Evolutionary conservation across 2,888 invertebrate species (phyloP).

Genomic region (Dynastes grantii): DNA sequence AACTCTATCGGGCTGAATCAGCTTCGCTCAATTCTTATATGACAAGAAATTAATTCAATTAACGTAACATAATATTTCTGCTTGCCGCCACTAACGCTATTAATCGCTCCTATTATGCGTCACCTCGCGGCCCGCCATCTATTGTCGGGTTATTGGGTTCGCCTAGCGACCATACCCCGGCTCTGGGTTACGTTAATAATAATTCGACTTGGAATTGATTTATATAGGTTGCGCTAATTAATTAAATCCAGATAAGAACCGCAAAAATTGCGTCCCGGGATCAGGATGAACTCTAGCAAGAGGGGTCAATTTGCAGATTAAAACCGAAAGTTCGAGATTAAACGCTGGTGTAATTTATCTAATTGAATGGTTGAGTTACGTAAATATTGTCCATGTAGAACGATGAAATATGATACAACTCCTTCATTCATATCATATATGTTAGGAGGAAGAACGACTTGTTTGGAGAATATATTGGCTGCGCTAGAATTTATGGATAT

Average conservation of each 20-base stretch:
- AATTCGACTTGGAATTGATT: slow-evolving; percentile 33
- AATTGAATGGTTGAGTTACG: slow-evolving; percentile 8
- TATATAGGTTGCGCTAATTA: slow-evolving; percentile 35
- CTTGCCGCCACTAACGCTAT: background rate
- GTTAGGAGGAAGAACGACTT: no score
- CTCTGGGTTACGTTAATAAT: background rate
- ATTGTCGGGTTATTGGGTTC: slow-evolving; percentile 1
- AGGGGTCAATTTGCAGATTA: slow-evolving; percentile 26
- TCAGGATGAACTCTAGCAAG: background rate
- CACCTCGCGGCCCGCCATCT: background rate
- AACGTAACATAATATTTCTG: slow-evolving; percentile 9
- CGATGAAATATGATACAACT: background rate
- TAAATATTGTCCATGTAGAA: background rate
- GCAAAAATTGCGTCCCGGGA: slow-evolving; percentile 28
- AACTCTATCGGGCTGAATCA: background rate
- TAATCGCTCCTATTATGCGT: background rate
- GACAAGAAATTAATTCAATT: slow-evolving; percentile 12
- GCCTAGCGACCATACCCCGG: background rate
- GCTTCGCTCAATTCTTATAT: background rate
- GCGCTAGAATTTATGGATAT: no score
- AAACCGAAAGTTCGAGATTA: slow-evolving; percentile 16
- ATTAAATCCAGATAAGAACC: slow-evolving; percentile 40
- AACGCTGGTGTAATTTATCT: slow-evolving; percentile 3
- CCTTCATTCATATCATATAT: background rate
- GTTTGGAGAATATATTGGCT: no score